Evolutionary conservation across 2,888 invertebrate species (phyloP).

Genomic region (Pristionchus fissidentatus): DNA sequence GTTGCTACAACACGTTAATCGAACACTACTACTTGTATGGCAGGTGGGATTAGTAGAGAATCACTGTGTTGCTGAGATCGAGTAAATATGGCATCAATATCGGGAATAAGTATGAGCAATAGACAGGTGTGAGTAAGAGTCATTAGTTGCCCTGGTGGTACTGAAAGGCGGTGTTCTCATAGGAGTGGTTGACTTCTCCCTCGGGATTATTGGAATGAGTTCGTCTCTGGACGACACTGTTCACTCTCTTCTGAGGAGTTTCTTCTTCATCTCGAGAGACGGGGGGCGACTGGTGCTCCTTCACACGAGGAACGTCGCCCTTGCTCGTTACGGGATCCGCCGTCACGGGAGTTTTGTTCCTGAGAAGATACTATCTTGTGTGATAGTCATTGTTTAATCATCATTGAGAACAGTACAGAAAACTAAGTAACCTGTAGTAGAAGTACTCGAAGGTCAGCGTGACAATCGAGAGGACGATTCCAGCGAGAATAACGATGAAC

Average conservation of each 20-base stretch:
- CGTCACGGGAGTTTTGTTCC: conserved; percentile 1
- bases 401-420: no score
- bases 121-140: background rate
- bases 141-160: conserved; percentile 31
- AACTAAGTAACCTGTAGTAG: conserved; percentile 64
- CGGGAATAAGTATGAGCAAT: background rate
- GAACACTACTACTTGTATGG: background rate
- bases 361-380: background rate
- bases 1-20: background rate
- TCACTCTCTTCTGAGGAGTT: conserved; percentile 44
- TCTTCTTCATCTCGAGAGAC: conserved; percentile 43
- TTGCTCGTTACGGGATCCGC: conserved; percentile 22
- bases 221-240: conserved; percentile 35
- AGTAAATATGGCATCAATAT: no score
- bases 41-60: background rate
- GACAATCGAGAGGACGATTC: conserved; percentile 72
- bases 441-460: conserved; percentile 91
- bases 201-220: background rate
- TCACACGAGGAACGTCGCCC: background rate
- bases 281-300: conserved; percentile 21
- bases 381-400: background rate
- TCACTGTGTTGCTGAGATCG: background rate
- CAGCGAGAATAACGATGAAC: conserved; percentile 94
- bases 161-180: conserved; percentile 64
- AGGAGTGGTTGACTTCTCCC: conserved; percentile 34